These are phyloP conservation scores for Menidia menidia DNA, from an alignment of 2,797 vertebrate genomes.

Conservation along the genomic window DNA sequence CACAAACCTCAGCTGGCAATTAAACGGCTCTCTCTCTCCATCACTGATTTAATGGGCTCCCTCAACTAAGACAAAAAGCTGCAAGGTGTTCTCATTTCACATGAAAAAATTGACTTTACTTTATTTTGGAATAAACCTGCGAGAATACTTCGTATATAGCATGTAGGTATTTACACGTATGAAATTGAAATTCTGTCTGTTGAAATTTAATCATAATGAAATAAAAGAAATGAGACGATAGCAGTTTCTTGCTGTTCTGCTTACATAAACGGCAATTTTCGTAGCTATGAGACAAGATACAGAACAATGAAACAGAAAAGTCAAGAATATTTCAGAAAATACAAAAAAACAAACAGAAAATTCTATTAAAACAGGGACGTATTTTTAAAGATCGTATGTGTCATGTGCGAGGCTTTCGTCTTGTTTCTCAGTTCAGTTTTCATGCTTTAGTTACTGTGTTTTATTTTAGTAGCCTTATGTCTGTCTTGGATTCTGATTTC, in stretches of 20 bases:
- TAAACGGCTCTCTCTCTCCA: slow-evolving; percentile 62
- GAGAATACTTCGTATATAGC: slow-evolving; percentile 37
- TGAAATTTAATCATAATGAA: slow-evolving; percentile 10
- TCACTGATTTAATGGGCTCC: slow-evolving; percentile 64
- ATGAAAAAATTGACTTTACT: neutral
- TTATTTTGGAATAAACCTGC: slow-evolving; percentile 28
- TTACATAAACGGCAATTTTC: neutral
- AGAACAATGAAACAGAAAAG: neutral
- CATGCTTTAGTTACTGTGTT: too few relatives aligned
- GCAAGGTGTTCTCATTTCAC: slow-evolving; percentile 42
- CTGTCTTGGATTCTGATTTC: too few relatives aligned
- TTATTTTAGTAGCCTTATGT: too few relatives aligned
- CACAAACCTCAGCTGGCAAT: slow-evolving; percentile 79
- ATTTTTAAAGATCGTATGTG: too few relatives aligned
- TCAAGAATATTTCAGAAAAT: neutral
- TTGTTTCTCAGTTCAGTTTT: neutral
- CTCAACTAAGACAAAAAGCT: slow-evolving; percentile 53
- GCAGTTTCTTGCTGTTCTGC: neutral
- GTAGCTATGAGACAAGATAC: neutral
- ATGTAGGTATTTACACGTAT: slow-evolving; percentile 26
- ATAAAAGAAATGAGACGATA: slow-evolving; percentile 16
- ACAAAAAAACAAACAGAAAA: neutral
- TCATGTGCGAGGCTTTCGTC: neutral
- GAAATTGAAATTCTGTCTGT: slow-evolving; percentile 21
- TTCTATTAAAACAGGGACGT: neutral